Percentiles rank a stretch among this genome's conserved stretches.
phyloP scores from a whole-genome alignment of 2,113 vertebrate species.

The Cyanoramphus novaezelandiae region DNA sequence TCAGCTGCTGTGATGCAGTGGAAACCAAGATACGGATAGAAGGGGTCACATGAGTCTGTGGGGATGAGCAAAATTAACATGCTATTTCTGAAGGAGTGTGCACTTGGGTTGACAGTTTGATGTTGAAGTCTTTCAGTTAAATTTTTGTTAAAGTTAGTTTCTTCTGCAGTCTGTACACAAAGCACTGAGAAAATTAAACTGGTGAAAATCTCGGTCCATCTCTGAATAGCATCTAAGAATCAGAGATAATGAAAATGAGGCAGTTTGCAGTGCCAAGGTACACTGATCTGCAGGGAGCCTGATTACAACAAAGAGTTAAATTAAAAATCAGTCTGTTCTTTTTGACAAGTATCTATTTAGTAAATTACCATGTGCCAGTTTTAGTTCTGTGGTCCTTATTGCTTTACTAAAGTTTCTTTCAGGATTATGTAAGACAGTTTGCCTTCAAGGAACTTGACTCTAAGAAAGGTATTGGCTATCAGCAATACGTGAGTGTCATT shows the following conservation, averaged over 20 bases:
- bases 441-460: not conserved
- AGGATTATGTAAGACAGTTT: not conserved
- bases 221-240: not conserved
- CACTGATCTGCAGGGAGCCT: not conserved
- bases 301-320: not conserved
- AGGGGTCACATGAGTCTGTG: not conserved
- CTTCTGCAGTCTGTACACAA: not conserved
- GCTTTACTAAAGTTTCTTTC: not conserved
- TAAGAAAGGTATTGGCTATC: not conserved
- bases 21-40: not conserved
- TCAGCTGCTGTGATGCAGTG: not conserved
- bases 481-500: not conserved
- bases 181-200: not conserved
- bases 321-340: not conserved
- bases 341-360: not conserved
- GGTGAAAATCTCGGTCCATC: not conserved
- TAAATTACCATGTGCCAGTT: not conserved
- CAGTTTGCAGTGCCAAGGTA: not conserved
- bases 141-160: not conserved
- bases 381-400: not conserved
- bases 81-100: not conserved
- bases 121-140: not conserved
- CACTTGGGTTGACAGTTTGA: not conserved
- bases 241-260: not conserved
- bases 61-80: not conserved